Conservation (phyloP, 1,140 invertebrate genomes). For the Anoplophora glabripennis region DNA sequence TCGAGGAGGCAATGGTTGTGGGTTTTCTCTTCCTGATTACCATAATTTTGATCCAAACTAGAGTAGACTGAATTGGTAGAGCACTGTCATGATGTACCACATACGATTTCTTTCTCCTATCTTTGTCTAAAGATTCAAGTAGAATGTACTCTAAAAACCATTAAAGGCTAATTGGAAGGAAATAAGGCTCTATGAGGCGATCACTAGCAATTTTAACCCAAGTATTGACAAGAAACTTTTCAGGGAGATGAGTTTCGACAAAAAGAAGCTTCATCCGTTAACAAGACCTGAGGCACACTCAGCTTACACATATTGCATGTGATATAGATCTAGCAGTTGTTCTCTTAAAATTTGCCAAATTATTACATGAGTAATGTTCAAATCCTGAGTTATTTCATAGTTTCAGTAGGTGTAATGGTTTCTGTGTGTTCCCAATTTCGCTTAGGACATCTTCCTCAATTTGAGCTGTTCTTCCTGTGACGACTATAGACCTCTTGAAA, state of each 20-base stretch:
- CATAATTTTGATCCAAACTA: conserved; percentile 4
- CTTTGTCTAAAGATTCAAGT: conserved; percentile 11
- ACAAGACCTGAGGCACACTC: not conserved
- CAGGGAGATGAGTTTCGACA: not conserved
- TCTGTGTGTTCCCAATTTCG: not conserved
- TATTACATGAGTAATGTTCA: not conserved
- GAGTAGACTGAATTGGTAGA: conserved; percentile 14
- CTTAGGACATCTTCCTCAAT: not conserved
- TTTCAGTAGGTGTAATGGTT: not conserved
- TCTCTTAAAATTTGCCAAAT: not conserved
- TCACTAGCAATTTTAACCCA: conserved; percentile 10
- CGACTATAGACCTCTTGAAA: not conserved
- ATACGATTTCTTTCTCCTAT: conserved; percentile 5
- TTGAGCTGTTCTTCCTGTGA: not conserved
- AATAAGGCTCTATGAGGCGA: not conserved
- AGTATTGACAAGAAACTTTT: not conserved
- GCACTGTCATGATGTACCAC: conserved; percentile 23
- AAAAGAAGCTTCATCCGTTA: conserved; percentile 6
- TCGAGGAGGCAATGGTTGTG: conserved; percentile 3
- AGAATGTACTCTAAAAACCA: not conserved
- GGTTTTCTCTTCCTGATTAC: conserved; percentile 5
- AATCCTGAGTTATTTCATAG: not conserved
- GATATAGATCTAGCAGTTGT: not conserved
- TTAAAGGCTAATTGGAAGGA: not conserved
- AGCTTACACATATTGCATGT: not conserved